Evolutionary conservation across 2,888 invertebrate species (phyloP).

Genomic region (Ferrisia virgata): DNA sequence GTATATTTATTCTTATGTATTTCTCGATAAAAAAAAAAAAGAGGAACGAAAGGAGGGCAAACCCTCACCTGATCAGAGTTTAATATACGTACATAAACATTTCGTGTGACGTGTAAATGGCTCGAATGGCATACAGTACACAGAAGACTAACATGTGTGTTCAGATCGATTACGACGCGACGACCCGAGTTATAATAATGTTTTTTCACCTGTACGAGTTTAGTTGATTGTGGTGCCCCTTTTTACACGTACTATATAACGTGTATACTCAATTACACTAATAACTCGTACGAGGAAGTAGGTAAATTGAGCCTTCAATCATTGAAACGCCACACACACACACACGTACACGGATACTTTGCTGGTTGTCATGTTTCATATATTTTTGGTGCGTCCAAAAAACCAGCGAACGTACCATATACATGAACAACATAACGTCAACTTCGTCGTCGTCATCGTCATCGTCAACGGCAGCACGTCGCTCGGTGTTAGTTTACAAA

Average conservation of each 20-base stretch:
- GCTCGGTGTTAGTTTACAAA: not conserved
- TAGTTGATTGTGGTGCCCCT: not conserved
- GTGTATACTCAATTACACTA: not conserved
- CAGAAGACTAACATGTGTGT: not conserved
- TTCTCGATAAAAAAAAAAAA: not conserved
- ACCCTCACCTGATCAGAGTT: not conserved
- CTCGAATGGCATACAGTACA: no score
- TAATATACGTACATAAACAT: not conserved
- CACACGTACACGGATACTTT: no score
- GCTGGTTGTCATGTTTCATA: not conserved
- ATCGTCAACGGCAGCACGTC: not conserved
- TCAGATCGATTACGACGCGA: not conserved
- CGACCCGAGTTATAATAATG: not conserved
- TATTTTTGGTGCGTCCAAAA: not conserved
- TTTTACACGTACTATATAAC: not conserved
- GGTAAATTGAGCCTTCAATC: not conserved
- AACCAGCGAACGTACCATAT: no score
- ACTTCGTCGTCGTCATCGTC: not conserved
- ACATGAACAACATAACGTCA: not conserved
- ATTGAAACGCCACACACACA: not conserved
- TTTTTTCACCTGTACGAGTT: not conserved
- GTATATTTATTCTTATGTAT: not conserved
- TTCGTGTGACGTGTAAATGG: not conserved
- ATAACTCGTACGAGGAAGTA: not conserved
- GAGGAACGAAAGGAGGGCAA: no score